Evolutionary conservation across 2,888 invertebrate species (phyloP).

Genomic region (Scaptomyza reducta): DNA sequence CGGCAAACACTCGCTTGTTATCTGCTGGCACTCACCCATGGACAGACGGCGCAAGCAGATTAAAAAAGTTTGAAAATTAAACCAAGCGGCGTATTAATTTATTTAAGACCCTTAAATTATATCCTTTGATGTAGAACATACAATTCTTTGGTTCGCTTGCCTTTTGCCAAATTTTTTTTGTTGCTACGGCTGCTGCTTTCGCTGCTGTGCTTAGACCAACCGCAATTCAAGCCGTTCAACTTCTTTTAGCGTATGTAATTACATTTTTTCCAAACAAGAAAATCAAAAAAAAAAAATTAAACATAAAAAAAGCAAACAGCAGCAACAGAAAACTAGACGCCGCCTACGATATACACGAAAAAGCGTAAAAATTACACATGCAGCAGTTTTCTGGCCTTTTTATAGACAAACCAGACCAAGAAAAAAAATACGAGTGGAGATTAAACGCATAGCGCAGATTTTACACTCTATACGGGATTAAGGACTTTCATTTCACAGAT

Average conservation of each 20-base stretch:
- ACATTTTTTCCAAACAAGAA: conserved; percentile 74
- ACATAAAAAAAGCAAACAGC: conserved; percentile 20
- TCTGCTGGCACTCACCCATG: conserved; percentile 44
- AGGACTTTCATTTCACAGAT: too few relatives aligned
- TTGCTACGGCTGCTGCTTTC: conserved; percentile 21
- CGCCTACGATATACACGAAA: conserved; percentile 56
- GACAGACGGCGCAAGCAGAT: conserved; percentile 62
- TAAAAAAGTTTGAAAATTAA: conserved; percentile 78
- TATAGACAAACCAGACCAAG: conserved; percentile 28
- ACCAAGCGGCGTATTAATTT: conserved; percentile 71
- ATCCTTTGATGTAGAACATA: conserved; percentile 76
- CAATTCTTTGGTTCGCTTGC: conserved; percentile 56
- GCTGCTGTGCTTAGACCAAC: conserved; percentile 51
- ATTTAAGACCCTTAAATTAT: conserved; percentile 80
- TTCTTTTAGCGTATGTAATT: conserved; percentile 78
- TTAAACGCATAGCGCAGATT: neutral
- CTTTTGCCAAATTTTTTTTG: conserved; percentile 33
- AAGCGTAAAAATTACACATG: conserved; percentile 74
- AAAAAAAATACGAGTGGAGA: conserved; percentile 5
- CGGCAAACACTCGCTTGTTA: conserved; percentile 56
- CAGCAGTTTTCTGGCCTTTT: conserved; percentile 72
- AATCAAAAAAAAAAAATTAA: conserved; percentile 39
- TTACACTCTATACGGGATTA: neutral
- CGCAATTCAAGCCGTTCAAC: conserved; percentile 49
- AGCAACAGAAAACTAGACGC: conserved; percentile 46